phyloP scores from a whole-genome alignment of 1,140 invertebrate genomes.

The Vollenhovia emeryi region DNA sequence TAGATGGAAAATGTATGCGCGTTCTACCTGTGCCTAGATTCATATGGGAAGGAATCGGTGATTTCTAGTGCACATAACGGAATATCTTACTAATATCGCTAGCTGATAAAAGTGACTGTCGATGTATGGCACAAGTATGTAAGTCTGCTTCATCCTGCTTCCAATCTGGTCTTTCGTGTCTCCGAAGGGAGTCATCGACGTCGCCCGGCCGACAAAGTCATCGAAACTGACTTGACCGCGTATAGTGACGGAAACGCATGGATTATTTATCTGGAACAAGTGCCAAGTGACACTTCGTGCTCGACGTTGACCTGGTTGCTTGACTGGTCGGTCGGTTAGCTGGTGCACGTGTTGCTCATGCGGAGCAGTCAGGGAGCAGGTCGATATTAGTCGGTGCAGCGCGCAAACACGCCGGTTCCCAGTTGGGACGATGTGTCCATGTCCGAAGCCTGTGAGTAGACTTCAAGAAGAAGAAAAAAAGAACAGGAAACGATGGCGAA shows the following conservation, averaged over 20 bases:
- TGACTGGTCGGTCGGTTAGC: neutral
- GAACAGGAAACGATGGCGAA: neutral
- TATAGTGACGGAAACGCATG: slow-evolving; percentile 20
- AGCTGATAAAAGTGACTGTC: neutral
- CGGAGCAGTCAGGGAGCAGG: slow-evolving; percentile 17
- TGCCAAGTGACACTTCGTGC: slow-evolving; percentile 16
- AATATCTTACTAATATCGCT: neutral
- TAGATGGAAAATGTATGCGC: too few relatives aligned
- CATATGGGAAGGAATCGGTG: too few relatives aligned
- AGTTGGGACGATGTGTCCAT: neutral
- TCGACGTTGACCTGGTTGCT: slow-evolving; percentile 58
- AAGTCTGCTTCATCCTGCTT: neutral
- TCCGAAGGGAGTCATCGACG: neutral
- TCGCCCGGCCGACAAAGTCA: neutral
- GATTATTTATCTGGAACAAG: slow-evolving; percentile 47
- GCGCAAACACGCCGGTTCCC: neutral
- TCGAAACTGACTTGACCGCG: slow-evolving; percentile 2
- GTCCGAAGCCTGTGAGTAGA: neutral
- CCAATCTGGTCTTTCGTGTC: neutral
- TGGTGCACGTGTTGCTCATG: slow-evolving; percentile 58
- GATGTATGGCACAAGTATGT: neutral
- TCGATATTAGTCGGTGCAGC: slow-evolving; percentile 44
- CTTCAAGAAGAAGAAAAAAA: neutral
- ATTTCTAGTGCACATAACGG: too few relatives aligned
- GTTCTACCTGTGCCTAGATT: too few relatives aligned